A percentile compares a stretch with the other conserved stretches of the same genome.
These are phyloP conservation scores for Aphyosemion australe DNA, from an alignment of 2,113 vertebrate genomes.

Conservation along the genomic window DNA sequence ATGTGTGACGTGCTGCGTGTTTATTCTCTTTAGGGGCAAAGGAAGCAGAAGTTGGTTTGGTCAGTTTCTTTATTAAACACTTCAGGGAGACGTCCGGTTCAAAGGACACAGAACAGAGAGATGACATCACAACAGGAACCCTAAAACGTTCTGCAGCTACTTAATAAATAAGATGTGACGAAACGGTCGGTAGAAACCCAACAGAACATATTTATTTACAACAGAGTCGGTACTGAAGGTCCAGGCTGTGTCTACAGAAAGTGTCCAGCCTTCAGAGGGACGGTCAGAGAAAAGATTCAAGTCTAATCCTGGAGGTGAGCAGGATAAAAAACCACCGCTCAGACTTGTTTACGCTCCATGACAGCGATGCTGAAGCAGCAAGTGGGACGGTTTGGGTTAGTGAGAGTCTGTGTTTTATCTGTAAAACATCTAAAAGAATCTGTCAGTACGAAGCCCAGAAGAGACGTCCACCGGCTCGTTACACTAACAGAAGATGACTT, in stretches of 20 bases:
- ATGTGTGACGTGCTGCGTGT: constrained; percentile 19
- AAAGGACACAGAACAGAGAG: background rate
- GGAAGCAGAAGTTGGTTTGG: background rate
- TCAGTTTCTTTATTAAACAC: constrained; percentile 49
- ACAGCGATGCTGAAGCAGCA: no score
- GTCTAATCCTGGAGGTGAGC: no score
- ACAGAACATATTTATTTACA: constrained; percentile 49
- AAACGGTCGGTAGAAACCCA: constrained; percentile 34
- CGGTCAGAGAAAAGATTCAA: background rate
- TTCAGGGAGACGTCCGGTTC: constrained; percentile 22
- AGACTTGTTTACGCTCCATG: no score
- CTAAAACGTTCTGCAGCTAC: background rate
- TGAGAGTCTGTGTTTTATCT: no score
- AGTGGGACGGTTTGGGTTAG: no score
- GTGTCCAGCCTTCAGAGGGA: background rate
- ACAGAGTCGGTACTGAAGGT: background rate
- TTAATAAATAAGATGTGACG: constrained; percentile 39
- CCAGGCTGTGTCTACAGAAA: constrained; percentile 42
- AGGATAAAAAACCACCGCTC: no score
- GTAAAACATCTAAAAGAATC: no score
- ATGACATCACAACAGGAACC: background rate
- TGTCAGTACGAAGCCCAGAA: no score
- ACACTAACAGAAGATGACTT: no score
- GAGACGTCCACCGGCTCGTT: no score
- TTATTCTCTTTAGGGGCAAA: constrained; percentile 5